These are phyloP conservation scores for Polydrusus tereticollis DNA, from an alignment of 2,888 invertebrate genomes.

Conservation along the genomic window DNA sequence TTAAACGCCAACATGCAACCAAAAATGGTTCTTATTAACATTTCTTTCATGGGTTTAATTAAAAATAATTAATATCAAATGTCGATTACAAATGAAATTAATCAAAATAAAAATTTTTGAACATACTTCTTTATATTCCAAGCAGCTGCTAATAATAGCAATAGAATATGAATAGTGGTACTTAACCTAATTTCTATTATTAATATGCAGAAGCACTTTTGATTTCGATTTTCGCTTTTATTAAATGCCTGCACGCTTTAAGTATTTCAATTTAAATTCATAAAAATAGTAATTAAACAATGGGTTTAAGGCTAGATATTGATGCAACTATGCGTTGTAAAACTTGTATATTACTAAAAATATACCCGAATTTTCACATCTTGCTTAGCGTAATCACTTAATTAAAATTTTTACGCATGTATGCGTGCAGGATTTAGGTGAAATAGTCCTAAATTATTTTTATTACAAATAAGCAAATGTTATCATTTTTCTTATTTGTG, in stretches of 20 bases:
- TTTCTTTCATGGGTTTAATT: too few relatives aligned
- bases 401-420: background rate
- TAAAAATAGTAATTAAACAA: background rate
- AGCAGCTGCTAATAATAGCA: slow-evolving; percentile 8
- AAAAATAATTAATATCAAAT: too few relatives aligned
- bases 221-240: slow-evolving; percentile 44
- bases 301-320: background rate
- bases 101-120: background rate
- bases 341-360: slow-evolving; percentile 1
- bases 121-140: slow-evolving; percentile 1
- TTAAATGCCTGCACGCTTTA: slow-evolving; percentile 27
- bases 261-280: background rate
- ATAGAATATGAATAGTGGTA: slow-evolving; percentile 32
- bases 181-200: slow-evolving; percentile 36
- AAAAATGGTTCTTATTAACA: too few relatives aligned
- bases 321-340: background rate
- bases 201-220: slow-evolving; percentile 41
- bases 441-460: too few relatives aligned
- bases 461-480: too few relatives aligned
- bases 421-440: too few relatives aligned
- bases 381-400: background rate
- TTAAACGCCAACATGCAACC: too few relatives aligned
- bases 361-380: background rate
- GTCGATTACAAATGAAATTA: too few relatives aligned
- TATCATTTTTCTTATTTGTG: too few relatives aligned